A percentile compares a stretch with the other conserved stretches of the same genome.
phyloP scores from a whole-genome alignment of 2,113 vertebrate species.

The Dipodomys merriami region DNA sequence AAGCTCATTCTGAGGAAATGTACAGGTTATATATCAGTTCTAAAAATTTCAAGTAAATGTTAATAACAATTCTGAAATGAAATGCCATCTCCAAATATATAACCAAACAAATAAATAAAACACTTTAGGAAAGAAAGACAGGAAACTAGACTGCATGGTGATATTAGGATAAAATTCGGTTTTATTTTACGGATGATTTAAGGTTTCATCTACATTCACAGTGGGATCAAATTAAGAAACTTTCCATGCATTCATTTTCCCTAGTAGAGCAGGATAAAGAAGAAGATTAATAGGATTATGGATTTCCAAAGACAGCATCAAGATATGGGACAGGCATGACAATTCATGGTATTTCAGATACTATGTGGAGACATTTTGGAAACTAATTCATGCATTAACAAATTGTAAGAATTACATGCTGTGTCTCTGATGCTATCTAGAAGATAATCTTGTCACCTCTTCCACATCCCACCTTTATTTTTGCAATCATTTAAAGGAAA shows the following conservation, averaged over 20 bases:
- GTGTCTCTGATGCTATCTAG: not conserved
- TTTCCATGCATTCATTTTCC: not conserved
- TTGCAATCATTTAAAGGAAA: not conserved
- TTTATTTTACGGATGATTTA: not conserved
- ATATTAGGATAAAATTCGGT: not conserved
- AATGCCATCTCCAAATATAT: not conserved
- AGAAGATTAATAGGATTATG: not conserved
- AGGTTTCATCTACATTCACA: not conserved
- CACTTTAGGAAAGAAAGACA: not conserved
- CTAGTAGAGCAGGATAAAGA: fast-evolving
- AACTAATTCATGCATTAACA: not conserved
- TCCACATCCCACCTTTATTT: not conserved
- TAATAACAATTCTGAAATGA: not conserved
- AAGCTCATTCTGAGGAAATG: not conserved
- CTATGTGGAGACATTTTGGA: not conserved
- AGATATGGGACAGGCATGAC: not conserved
- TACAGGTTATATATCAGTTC: not conserved
- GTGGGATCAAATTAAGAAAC: not conserved
- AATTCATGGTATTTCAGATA: not conserved
- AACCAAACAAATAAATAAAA: not conserved
- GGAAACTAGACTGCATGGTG: not conserved
- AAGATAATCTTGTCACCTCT: not conserved
- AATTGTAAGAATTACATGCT: not conserved
- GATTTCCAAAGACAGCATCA: not conserved
- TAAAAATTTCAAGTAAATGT: not conserved